These are phyloP conservation scores for Ashinkailepas kermadecensis DNA, from an alignment of 2,888 invertebrate species.

Conservation along the genomic window DNA sequence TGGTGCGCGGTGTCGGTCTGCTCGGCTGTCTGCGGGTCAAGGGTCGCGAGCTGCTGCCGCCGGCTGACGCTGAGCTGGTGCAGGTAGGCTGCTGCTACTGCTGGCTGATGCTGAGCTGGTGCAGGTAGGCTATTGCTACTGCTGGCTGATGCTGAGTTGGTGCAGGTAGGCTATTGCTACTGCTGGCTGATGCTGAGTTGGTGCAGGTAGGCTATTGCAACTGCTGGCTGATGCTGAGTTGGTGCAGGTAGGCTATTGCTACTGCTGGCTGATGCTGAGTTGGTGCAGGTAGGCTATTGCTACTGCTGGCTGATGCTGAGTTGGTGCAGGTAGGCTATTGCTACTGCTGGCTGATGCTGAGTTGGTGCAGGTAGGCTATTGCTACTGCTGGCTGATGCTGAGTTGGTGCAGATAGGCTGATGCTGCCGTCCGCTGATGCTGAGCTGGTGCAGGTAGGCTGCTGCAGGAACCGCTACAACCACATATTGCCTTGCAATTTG, in stretches of 20 bases:
- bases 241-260: constrained; percentile 24
- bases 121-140: too few relatives aligned
- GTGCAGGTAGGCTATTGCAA: too few relatives aligned
- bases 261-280: constrained; percentile 15
- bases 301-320: neutral
- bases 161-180: too few relatives aligned
- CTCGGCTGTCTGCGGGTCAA: constrained; percentile 35
- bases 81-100: constrained; percentile 25
- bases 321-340: neutral
- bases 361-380: constrained; percentile 18
- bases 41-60: neutral
- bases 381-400: constrained; percentile 24
- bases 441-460: too few relatives aligned
- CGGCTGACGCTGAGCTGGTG: neutral
- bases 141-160: too few relatives aligned
- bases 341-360: neutral
- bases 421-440: too few relatives aligned
- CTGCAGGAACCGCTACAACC: too few relatives aligned
- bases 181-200: too few relatives aligned
- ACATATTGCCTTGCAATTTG: too few relatives aligned
- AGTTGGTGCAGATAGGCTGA: neutral
- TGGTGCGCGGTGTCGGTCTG: constrained; percentile 37
- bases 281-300: neutral
- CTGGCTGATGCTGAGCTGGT: constrained; percentile 8
- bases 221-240: neutral